phyloP scores from a whole-genome alignment of 2,888 invertebrate species.

The Xestia xanthographa region DNA sequence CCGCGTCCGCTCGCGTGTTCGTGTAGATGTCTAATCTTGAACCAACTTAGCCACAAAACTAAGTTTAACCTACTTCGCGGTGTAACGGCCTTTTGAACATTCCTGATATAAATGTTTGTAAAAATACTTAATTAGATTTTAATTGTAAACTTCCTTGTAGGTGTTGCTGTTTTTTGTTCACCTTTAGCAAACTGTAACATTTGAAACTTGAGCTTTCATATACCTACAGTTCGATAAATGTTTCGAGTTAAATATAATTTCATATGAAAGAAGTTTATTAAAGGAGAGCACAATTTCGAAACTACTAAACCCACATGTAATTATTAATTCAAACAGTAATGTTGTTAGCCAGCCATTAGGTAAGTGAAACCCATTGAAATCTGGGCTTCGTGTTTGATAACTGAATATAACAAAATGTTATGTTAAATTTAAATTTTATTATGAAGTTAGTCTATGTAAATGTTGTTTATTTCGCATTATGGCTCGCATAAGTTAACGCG shows the following conservation, averaged over 20 bases:
- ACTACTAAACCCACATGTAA: slow-evolving; percentile 26
- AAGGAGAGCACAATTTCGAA: slow-evolving; percentile 11
- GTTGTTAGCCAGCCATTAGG: slow-evolving; percentile 48
- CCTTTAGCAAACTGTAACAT: slow-evolving; percentile 10
- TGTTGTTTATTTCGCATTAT: slow-evolving; percentile 44
- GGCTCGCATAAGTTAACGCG: slow-evolving; percentile 20
- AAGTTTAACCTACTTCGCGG: slow-evolving; percentile 79
- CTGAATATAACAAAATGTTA: slow-evolving; percentile 31
- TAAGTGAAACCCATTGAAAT: slow-evolving; percentile 51
- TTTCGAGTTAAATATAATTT: slow-evolving; percentile 6
- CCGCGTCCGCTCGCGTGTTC: slow-evolving; percentile 67
- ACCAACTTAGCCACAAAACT: slow-evolving; percentile 78
- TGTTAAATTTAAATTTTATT: slow-evolving; percentile 33
- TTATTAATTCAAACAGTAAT: slow-evolving; percentile 52
- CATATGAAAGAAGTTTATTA: slow-evolving; percentile 11
- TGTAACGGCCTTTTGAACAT: slow-evolving; percentile 72
- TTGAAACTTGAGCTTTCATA: slow-evolving; percentile 1
- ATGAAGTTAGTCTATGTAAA: slow-evolving; percentile 31
- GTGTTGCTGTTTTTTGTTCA: slow-evolving; percentile 44
- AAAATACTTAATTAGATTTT: slow-evolving; percentile 65
- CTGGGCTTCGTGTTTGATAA: slow-evolving; percentile 41
- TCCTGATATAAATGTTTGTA: slow-evolving; percentile 69
- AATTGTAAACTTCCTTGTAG: slow-evolving; percentile 63
- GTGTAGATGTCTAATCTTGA: slow-evolving; percentile 81
- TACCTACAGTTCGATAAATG: background rate